Percentiles rank a stretch among this genome's conserved stretches.
These are phyloP conservation scores for Percopsis transmontana DNA, from an alignment of 2,113 vertebrate genomes.

Conservation along the genomic window DNA sequence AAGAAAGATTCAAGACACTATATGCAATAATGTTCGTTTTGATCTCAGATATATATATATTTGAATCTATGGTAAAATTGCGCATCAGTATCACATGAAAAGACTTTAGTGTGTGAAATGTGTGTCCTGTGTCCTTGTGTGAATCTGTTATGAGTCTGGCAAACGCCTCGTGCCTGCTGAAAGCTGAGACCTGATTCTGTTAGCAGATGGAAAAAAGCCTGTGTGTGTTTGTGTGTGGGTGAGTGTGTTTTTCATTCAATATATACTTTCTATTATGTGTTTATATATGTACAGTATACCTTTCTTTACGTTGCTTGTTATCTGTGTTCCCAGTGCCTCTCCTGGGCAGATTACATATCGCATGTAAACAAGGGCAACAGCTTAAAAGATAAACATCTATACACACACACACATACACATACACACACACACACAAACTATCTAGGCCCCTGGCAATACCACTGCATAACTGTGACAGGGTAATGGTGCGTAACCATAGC, in stretches of 20 bases:
- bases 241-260: neutral
- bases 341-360: neutral
- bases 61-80: neutral
- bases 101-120: neutral
- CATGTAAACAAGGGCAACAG: neutral
- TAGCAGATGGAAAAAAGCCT: conserved; percentile 50
- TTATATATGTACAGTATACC: neutral
- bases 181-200: conserved; percentile 48
- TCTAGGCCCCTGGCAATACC: conserved; percentile 19
- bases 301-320: neutral
- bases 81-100: neutral
- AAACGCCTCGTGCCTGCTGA: conserved; percentile 19
- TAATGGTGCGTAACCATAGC: conserved; percentile 47
- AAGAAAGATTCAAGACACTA: neutral
- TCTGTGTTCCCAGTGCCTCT: neutral
- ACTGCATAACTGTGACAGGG: conserved; percentile 30
- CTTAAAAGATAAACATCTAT: conserved; percentile 1
- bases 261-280: neutral
- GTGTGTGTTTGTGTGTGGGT: conserved; percentile 1
- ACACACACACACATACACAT: conserved; percentile 9
- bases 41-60: too few species aligned
- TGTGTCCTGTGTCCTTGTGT: conserved; percentile 27
- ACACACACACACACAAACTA: conserved; percentile 12
- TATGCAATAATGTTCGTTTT: too few species aligned
- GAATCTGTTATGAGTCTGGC: conserved; percentile 22